Conservation (phyloP, 2,113 vertebrate genomes). For the Naja naja region DNA sequence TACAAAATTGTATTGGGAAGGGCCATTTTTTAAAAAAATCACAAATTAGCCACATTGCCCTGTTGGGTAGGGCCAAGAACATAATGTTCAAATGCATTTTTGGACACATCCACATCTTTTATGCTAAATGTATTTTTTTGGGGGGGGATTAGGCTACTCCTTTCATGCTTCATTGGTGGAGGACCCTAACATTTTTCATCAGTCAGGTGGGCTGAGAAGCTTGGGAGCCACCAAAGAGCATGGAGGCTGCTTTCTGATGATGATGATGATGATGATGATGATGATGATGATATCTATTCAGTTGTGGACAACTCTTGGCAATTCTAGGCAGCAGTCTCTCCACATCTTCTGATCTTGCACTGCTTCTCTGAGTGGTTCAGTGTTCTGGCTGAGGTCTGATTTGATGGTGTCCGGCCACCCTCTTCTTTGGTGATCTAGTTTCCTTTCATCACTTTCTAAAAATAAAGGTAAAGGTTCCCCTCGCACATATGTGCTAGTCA, state of each 20-base stretch:
- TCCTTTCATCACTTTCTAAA: neutral
- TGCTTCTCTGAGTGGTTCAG: too few relatives aligned
- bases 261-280: too few relatives aligned
- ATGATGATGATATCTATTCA: too few relatives aligned
- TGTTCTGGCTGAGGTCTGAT: too few relatives aligned
- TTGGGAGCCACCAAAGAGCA: neutral
- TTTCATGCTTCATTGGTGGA: neutral
- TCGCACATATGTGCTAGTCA: too few relatives aligned
- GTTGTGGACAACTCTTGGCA: too few relatives aligned
- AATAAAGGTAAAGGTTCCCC: too few relatives aligned
- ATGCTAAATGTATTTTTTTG: neutral
- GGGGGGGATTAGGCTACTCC: neutral
- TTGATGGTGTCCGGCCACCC: too few relatives aligned
- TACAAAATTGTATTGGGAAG: neutral
- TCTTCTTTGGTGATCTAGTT: too few relatives aligned
- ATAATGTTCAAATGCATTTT: neutral
- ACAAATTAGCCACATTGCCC: neutral
- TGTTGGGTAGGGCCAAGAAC: neutral
- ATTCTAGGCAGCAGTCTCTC: too few relatives aligned
- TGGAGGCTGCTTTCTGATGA: neutral
- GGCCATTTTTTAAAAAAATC: neutral
- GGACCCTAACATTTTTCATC: neutral
- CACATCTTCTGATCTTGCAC: too few relatives aligned
- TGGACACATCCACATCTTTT: neutral
- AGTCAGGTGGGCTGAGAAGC: neutral